Evolutionary conservation across 2,113 vertebrate genomes (phyloP).

Genomic region (Oncorhynchus kisutch): DNA sequence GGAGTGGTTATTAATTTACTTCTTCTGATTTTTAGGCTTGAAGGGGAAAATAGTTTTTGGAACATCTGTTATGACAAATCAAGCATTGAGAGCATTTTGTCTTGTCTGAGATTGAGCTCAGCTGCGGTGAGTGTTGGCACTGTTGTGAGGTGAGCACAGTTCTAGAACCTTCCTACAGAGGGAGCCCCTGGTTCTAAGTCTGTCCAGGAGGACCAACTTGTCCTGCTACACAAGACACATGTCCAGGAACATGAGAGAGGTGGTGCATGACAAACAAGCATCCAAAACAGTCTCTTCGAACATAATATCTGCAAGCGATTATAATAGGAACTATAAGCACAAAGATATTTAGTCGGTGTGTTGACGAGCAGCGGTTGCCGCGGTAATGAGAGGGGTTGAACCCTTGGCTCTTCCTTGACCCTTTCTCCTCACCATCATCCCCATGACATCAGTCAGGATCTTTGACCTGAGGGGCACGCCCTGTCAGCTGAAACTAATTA

Average conservation of each 20-base stretch:
- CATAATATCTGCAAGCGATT: slow-evolving; percentile 12
- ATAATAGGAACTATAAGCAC: slow-evolving; percentile 31
- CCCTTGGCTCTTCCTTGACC: slow-evolving; percentile 52
- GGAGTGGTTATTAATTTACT: slow-evolving; percentile 79
- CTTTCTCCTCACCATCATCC: slow-evolving; percentile 64
- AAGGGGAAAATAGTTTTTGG: slow-evolving; percentile 72
- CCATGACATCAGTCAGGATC: slow-evolving; percentile 71
- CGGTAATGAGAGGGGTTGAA: slow-evolving; percentile 71
- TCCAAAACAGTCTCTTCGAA: slow-evolving; percentile 16
- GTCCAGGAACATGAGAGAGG: slow-evolving; percentile 2
- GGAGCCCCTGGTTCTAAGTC: slow-evolving; percentile 59
- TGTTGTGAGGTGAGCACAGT: slow-evolving; percentile 17
- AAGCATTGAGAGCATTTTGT: slow-evolving; percentile 62
- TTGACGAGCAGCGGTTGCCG: slow-evolving; percentile 52
- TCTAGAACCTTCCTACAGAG: slow-evolving; percentile 61
- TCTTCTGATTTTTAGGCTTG: slow-evolving; percentile 74
- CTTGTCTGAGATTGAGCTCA: slow-evolving; percentile 48
- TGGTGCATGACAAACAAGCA: slow-evolving; percentile 19
- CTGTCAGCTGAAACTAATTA: slow-evolving; percentile 77
- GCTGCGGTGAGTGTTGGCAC: slow-evolving; percentile 8
- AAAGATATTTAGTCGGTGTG: slow-evolving; percentile 37
- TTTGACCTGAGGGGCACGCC: slow-evolving; percentile 70
- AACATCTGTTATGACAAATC: slow-evolving; percentile 76
- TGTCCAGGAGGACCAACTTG: slow-evolving; percentile 8
- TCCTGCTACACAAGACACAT: slow-evolving; percentile 6